phyloP scores from a whole-genome alignment of 2,797 vertebrate species.

The Cyprinodon diabolis region DNA sequence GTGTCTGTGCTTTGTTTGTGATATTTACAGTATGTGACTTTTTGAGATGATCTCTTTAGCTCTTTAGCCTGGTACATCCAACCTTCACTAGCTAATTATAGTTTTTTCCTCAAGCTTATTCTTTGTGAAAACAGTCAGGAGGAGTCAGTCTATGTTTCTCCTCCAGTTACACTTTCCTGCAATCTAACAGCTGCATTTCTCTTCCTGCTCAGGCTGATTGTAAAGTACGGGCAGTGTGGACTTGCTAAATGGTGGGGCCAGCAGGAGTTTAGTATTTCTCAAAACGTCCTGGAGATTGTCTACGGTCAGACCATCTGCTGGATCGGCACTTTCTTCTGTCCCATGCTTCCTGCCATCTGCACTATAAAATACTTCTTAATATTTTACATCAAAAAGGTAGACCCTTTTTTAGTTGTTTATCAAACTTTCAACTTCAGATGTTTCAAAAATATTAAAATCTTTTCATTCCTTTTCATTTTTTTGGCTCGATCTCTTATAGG shows the following conservation, averaged over 20 bases:
- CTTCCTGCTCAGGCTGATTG: slow-evolving; percentile 83
- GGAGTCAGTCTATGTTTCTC: neutral
- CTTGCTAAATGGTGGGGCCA: slow-evolving; percentile 86
- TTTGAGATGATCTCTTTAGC: too few species aligned
- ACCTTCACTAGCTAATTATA: neutral
- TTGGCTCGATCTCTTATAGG: slow-evolving; percentile 65
- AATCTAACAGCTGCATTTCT: neutral
- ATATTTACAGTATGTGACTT: too few species aligned
- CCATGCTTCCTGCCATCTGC: slow-evolving; percentile 91
- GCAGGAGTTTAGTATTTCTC: slow-evolving; percentile 91
- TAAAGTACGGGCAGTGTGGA: slow-evolving; percentile 83
- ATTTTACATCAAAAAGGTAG: slow-evolving; percentile 95
- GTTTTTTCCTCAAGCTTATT: too few species aligned
- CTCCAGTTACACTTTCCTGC: neutral
- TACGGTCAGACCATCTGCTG: slow-evolving; percentile 98
- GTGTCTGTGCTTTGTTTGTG: too few species aligned
- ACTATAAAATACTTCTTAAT: slow-evolving; percentile 92
- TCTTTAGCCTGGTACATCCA: too few species aligned
- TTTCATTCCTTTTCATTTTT: neutral
- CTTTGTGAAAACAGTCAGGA: neutral
- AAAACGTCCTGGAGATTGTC: slow-evolving; percentile 92
- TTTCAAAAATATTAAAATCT: neutral
- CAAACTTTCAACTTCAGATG: neutral
- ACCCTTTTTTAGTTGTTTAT: neutral
- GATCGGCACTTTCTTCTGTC: slow-evolving; percentile 95